These are phyloP conservation scores for Bubo bubo DNA, from an alignment of 2,113 vertebrate genomes.

Conservation along the genomic window DNA sequence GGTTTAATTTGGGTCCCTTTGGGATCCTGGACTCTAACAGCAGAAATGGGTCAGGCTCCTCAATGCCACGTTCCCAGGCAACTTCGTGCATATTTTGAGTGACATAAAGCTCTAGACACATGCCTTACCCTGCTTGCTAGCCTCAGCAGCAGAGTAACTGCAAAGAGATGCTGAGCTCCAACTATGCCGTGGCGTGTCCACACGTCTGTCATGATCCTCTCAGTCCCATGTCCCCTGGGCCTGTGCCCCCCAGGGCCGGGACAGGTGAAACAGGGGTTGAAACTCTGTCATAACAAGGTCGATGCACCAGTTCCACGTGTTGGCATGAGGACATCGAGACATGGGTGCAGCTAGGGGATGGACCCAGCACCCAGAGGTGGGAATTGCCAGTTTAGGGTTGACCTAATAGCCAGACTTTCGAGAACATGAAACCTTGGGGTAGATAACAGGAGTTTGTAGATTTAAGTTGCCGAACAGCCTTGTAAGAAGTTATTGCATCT, in stretches of 20 bases:
- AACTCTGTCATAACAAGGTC: too few relatives aligned
- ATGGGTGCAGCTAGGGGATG: not conserved
- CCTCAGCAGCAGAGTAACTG: too few relatives aligned
- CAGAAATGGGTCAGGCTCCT: not conserved
- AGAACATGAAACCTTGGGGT: not conserved
- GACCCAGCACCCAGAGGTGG: too few relatives aligned
- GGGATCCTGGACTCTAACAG: not conserved
- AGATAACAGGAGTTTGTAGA: not conserved
- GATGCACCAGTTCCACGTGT: not conserved
- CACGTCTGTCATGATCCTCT: accelerated
- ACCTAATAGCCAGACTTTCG: too few relatives aligned
- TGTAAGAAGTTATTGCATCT: not conserved
- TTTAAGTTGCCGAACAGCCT: not conserved
- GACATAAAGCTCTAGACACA: accelerated
- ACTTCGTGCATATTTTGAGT: accelerated
- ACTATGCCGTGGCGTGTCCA: accelerated
- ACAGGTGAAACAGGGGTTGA: too few relatives aligned
- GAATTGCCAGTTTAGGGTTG: not conserved
- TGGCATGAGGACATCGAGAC: accelerated
- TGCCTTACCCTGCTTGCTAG: accelerated
- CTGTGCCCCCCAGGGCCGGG: not conserved
- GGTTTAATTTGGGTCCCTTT: not conserved
- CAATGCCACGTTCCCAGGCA: accelerated
- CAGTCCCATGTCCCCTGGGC: accelerated
- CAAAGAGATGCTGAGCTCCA: not conserved